Conservation (phyloP, 2,888 invertebrate genomes). For the Sarcophaga caerulescens region DNA sequence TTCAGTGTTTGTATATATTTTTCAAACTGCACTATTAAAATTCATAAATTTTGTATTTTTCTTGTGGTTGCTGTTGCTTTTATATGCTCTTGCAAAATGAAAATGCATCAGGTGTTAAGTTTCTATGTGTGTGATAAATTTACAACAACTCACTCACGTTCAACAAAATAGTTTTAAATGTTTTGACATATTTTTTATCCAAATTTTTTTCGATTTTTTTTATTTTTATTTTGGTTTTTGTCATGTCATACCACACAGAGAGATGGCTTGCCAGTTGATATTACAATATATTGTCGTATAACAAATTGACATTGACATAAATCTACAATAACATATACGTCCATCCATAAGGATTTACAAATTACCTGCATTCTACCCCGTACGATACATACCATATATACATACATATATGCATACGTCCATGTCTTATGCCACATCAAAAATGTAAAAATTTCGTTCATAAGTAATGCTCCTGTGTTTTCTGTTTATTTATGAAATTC, state of each 20-base stretch:
- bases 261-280: conserved; percentile 1
- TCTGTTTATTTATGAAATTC: conserved; percentile 4
- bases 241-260: too few relatives aligned
- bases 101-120: conserved; percentile 33
- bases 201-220: too few relatives aligned
- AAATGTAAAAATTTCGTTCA: too few relatives aligned
- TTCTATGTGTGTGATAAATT: not conserved
- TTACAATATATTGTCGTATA: not conserved
- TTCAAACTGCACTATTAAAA: too few relatives aligned
- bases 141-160: conserved; percentile 3
- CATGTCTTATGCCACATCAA: not conserved
- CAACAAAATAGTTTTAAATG: conserved; percentile 35
- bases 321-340: not conserved
- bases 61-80: not conserved
- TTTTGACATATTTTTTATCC: conserved; percentile 52
- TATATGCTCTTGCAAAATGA: not conserved
- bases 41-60: not conserved
- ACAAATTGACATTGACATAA: conserved; percentile 43
- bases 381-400: not conserved
- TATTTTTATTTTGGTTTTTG: too few relatives aligned
- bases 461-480: too few relatives aligned
- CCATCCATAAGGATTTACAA: conserved; percentile 44
- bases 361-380: conserved; percentile 36
- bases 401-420: not conserved
- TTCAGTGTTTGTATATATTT: not conserved